Evolutionary conservation across 2,888 invertebrate genomes (phyloP).

Genomic region (Dyspetes luteomarginatus): DNA sequence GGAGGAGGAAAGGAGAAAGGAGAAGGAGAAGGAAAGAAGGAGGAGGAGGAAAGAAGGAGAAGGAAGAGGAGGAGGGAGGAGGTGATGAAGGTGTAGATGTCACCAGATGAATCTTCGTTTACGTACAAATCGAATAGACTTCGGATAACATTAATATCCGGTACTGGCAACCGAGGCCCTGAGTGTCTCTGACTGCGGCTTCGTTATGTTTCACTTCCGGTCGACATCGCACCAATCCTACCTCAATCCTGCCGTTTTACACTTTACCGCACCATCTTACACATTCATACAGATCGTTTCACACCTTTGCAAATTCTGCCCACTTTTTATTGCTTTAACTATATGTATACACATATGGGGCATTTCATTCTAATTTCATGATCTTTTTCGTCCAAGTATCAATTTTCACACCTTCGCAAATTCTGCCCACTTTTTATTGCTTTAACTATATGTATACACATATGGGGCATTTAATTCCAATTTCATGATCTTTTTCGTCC

Average conservation of each 20-base stretch:
- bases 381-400: too few relatives aligned
- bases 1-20: too few relatives aligned
- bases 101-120: conserved; percentile 73
- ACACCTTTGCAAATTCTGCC: conserved; percentile 40
- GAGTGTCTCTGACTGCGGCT: conserved; percentile 68
- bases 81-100: conserved; percentile 19
- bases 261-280: conserved; percentile 59
- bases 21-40: too few relatives aligned
- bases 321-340: conserved; percentile 1
- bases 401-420: too few relatives aligned
- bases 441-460: neutral
- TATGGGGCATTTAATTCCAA: too few relatives aligned
- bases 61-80: too few relatives aligned
- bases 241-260: conserved; percentile 48
- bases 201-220: conserved; percentile 72
- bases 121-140: conserved; percentile 79
- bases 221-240: conserved; percentile 49
- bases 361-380: neutral
- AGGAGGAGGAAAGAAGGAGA: too few relatives aligned
- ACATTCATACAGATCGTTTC: conserved; percentile 29
- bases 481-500: too few relatives aligned
- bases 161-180: conserved; percentile 62
- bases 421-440: neutral
- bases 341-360: neutral
- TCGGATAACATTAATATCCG: conserved; percentile 80